phyloP scores from a whole-genome alignment of 30 jellyfish, hydroid and myxozoan species.

The Chrysaora quinquecirrha region DNA sequence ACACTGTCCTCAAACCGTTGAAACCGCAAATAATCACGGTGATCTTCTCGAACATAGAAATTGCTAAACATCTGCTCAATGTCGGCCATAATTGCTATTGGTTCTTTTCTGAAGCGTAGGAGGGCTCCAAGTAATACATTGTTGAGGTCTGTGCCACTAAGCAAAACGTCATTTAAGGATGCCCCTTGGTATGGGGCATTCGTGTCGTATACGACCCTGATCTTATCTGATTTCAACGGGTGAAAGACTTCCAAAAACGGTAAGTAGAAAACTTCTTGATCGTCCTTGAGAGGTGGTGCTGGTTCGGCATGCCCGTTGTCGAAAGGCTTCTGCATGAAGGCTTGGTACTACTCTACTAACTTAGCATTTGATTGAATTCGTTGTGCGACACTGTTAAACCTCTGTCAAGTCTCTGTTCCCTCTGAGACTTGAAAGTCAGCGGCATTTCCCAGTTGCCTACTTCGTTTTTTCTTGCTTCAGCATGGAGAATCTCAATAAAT shows the following conservation, averaged over 20 bases:
- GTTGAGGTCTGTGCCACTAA: constrained; percentile 69
- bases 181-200: constrained; percentile 55
- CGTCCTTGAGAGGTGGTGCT: constrained; percentile 28
- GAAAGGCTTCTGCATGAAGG: constrained; percentile 45
- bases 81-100: constrained; percentile 65
- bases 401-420: constrained; percentile 18
- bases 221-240: constrained; percentile 73
- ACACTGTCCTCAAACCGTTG: constrained; percentile 50
- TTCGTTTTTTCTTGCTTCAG: too few relatives aligned
- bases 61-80: constrained; percentile 52
- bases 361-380: constrained; percentile 14
- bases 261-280: constrained; percentile 64
- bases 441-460: too few relatives aligned
- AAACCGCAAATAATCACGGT: constrained; percentile 54
- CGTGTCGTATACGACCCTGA: constrained; percentile 63
- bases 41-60: constrained; percentile 53
- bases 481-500: too few relatives aligned
- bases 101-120: constrained; percentile 58
- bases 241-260: constrained; percentile 73
- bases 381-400: not conserved
- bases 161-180: constrained; percentile 40
- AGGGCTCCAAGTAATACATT: constrained; percentile 57
- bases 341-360: constrained; percentile 22
- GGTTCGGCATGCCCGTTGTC: constrained; percentile 51
- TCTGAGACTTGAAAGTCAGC: too few relatives aligned